Evolutionary conservation across 2,113 vertebrate genomes (phyloP), one percentile per base, ranked within the genome.

Genomic region (Leucosticte australis): DNA sequence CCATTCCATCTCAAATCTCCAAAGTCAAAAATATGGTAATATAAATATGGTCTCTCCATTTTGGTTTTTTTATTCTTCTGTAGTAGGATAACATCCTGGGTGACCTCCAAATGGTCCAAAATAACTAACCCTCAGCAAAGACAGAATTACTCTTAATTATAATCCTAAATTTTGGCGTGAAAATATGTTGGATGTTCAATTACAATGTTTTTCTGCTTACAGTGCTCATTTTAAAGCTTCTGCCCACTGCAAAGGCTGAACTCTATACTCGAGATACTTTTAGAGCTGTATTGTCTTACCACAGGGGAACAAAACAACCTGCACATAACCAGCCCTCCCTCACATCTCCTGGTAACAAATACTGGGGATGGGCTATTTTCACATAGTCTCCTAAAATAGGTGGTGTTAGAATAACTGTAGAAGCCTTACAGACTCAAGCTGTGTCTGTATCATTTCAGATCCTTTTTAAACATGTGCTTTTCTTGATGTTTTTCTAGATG

Each of bases 221-320:
- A 64, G 33, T 23, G 49, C 42, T 94, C 50, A 47, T 73, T 95
- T 85, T 64, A 69, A 95, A 89, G 50, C 46, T 84, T 68, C 60
- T 76, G 11, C 52, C 65, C 79, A n/a, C 65, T 89, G 70, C 37
- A 46, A 57, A 69, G 75, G 39, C 70, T 80, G 46, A 68, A 76
- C 42, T 55, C 42, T 73, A 24, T 57, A 20, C 50, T 62, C 53
- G 30, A 59, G 63, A n/a, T 69, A 49, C 82, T 89, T 87, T 62
- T 27, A 59, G 81, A 55, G 33, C 87, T 85, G 42, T 85, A 73
- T 96, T 91, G 87, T 91, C 91, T 90, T 94, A 91, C 75, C 59
- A 85, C 33, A 13, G 70, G 39, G 90, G 75, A 79, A 52, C 55
- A 90, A 94, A 95, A 69, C 81, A 84, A 65, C 62, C 62, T 60